Conservation (phyloP, 2,113 vertebrate genomes). For the Protobothrops mucrosquamatus region DNA sequence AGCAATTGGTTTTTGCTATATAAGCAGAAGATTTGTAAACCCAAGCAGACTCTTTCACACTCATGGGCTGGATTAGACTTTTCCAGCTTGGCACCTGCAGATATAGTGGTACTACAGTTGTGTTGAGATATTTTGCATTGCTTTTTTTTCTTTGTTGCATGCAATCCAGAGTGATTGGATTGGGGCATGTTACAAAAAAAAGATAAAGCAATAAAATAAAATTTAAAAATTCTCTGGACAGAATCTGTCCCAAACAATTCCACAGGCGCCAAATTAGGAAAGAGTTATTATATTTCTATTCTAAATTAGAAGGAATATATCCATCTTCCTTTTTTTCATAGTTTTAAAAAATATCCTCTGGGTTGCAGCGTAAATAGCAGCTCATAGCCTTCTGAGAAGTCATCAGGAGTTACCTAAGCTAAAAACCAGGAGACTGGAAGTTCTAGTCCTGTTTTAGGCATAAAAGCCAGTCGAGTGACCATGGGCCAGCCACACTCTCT, state of each 20-base stretch:
- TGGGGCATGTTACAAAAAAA: background rate
- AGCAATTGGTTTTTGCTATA: background rate
- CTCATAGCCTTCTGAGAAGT: background rate
- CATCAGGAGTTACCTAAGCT: background rate
- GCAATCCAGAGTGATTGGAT: background rate
- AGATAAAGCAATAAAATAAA: background rate
- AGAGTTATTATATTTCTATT: background rate
- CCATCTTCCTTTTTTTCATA: background rate
- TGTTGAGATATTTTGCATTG: background rate
- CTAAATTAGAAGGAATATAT: background rate
- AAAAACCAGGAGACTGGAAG: background rate
- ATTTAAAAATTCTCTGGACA: background rate
- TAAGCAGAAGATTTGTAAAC: background rate
- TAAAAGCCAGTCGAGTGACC: background rate
- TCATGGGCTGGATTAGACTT: background rate
- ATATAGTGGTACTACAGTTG: background rate
- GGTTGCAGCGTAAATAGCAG: background rate
- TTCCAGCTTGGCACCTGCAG: background rate
- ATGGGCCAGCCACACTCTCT: background rate
- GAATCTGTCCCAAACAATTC: background rate
- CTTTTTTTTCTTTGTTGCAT: background rate
- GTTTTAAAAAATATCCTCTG: background rate
- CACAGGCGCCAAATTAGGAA: background rate
- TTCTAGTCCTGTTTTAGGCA: background rate
- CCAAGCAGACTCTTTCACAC: background rate